Evolutionary conservation across 2,113 vertebrate genomes (phyloP), one percentile per base, ranked within the genome.

Genomic region (Psammodynastes pulverulentus): DNA sequence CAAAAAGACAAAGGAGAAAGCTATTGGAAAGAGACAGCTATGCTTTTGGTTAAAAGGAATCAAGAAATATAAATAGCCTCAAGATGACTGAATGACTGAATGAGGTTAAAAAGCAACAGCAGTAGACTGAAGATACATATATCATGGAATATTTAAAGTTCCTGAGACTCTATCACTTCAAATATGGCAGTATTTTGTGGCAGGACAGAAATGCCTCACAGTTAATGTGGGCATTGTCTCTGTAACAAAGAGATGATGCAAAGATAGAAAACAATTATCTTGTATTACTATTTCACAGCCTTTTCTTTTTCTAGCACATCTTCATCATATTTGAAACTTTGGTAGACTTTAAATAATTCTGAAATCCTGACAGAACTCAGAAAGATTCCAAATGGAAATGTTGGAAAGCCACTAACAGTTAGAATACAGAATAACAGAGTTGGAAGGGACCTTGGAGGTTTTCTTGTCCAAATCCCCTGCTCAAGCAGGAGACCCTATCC

Each of bases 41-140:
- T 26, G 52, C 26, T 56, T 56, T 48, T 79, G 72, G 52, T 9
- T 86, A 84, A 86, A 85, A 86, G 19, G 51, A 86, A 9, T 49
- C 84, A 91, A 56, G 39, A 86, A 85, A 91, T 91, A 86, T 86
- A 91, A 86, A 91, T 91, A 86, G 90, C 84, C 84, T 86, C 84
- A 23, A 58, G 84, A 84, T 58, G 45, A 91, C 79, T 91, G 84
- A 91, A 84, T 91, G 90, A 86, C 79, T 91, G 90, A 91, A 91
- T 91, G 52, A 56, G 84, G 52, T 91, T 91, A 91, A 91, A 86
- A 86, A 85, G 29, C 56, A 86, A 91, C 39, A 46, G 79, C 51
- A 46, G 39, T 43, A 56, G 53, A 19, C 21, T 86, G 90, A 91
- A 17, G 52, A 23, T 91, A 34, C 26, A 85, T 85, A 54, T 58